Percentiles rank a stretch among this genome's conserved stretches.
phyloP scores from a whole-genome alignment of 2,888 invertebrate species.

The Gortyna flavago region DNA sequence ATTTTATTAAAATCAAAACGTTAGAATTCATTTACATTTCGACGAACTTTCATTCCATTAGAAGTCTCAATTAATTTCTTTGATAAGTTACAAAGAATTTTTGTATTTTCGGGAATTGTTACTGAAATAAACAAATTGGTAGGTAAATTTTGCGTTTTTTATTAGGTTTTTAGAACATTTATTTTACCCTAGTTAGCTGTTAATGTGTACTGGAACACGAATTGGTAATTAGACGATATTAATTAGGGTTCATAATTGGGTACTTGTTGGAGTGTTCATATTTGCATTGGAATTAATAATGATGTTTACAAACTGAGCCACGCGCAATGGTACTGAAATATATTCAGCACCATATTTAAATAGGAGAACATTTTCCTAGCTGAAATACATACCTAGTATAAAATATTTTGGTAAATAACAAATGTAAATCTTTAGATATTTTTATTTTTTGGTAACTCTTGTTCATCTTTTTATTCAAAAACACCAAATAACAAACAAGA shows the following conservation, averaged over 20 bases:
- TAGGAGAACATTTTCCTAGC: neutral
- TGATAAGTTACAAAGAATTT: constrained; percentile 48
- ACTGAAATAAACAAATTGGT: constrained; percentile 45
- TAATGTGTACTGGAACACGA: constrained; percentile 30
- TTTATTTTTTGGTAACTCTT: neutral
- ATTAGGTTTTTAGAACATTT: constrained; percentile 13
- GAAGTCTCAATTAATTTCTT: constrained; percentile 50
- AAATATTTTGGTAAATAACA: neutral
- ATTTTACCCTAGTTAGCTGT: constrained; percentile 21
- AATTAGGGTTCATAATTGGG: constrained; percentile 16
- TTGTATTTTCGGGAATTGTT: constrained; percentile 47
- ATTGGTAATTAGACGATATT: constrained; percentile 30
- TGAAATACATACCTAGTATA: neutral
- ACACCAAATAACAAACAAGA: neutral
- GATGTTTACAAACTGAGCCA: neutral
- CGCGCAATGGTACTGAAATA: neutral
- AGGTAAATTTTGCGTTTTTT: constrained; percentile 18
- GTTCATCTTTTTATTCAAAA: neutral
- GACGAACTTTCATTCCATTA: constrained; percentile 46
- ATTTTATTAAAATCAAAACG: constrained; percentile 60
- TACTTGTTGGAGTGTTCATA: constrained; percentile 4
- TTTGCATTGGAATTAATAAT: constrained; percentile 26
- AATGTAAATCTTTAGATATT: neutral
- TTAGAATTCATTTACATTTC: constrained; percentile 55
- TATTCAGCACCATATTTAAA: neutral